A percentile compares a stretch with the other conserved stretches of the same genome.
These are phyloP conservation scores for Cuculus canorus DNA, from an alignment of 2,797 vertebrate genomes.

Conservation along the genomic window DNA sequence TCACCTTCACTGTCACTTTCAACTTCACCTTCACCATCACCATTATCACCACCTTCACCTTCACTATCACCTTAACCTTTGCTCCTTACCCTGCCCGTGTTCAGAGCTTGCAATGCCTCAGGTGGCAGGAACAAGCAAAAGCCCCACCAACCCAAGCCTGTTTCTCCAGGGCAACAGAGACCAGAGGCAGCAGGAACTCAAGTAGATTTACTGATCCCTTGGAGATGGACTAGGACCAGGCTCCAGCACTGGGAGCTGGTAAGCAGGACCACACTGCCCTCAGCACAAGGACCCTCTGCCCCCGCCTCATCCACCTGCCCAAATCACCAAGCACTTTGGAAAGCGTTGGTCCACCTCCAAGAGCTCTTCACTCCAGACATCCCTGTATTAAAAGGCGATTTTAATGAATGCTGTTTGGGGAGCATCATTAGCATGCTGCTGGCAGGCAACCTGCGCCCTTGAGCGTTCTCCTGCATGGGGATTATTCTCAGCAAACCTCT, in stretches of 20 bases:
- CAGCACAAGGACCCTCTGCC: not conserved
- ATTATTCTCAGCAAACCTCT: not conserved
- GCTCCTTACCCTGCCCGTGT: not conserved
- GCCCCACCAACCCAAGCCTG: accelerated
- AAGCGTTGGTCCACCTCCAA: not conserved
- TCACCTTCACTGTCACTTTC: not conserved
- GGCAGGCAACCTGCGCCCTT: not conserved
- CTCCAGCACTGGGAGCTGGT: not conserved
- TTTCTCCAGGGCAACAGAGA: accelerated
- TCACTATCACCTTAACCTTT: not conserved
- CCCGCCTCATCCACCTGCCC: not conserved
- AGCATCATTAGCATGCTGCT: not conserved
- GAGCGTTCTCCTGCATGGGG: not conserved
- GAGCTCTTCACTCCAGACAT: not conserved
- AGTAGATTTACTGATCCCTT: not conserved
- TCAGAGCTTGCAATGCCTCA: accelerated
- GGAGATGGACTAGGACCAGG: not conserved
- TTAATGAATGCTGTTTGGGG: not conserved
- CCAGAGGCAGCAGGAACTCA: not conserved
- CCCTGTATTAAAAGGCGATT: not conserved
- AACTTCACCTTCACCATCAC: not conserved
- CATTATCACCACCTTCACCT: not conserved
- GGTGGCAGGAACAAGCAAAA: not conserved
- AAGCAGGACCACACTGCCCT: not conserved
- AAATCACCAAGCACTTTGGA: not conserved